These are phyloP conservation scores for Oncorhynchus gorbuscha DNA, from an alignment of 2,113 vertebrate genomes.

Conservation along the genomic window DNA sequence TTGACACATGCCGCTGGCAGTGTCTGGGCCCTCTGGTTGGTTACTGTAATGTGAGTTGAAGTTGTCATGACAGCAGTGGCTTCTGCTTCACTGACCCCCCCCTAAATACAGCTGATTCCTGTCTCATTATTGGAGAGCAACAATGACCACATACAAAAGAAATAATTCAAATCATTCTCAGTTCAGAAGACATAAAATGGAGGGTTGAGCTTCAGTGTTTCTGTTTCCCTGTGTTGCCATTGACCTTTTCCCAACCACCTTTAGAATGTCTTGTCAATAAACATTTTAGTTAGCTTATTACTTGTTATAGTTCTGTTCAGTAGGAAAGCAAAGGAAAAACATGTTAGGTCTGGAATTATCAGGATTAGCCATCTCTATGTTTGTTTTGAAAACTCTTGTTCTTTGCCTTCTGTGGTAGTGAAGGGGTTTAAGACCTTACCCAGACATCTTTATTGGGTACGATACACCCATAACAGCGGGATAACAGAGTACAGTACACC, in stretches of 20 bases:
- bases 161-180: not conserved
- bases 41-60: not conserved
- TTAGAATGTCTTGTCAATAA: no score
- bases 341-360: not conserved
- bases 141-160: no score
- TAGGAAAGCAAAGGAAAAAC: not conserved
- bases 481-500: not conserved
- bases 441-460: constrained; percentile 1
- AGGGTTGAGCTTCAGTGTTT: no score
- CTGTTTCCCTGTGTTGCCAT: no score
- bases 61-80: no score
- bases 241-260: no score
- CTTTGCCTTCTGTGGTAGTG: not conserved
- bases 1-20: not conserved
- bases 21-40: not conserved
- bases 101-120: not conserved
- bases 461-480: not conserved
- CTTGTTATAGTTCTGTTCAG: not conserved
- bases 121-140: not conserved
- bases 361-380: constrained; percentile 27
- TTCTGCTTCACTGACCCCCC: not conserved
- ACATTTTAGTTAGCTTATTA: not conserved
- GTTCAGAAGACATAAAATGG: not conserved
- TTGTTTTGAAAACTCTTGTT: constrained; percentile 36
- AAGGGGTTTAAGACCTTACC: not conserved